A percentile compares a stretch with the other conserved stretches of the same genome.
Conservation (phyloP, 2,888 invertebrate species). For the Drosophila fulvimacula region DNA sequence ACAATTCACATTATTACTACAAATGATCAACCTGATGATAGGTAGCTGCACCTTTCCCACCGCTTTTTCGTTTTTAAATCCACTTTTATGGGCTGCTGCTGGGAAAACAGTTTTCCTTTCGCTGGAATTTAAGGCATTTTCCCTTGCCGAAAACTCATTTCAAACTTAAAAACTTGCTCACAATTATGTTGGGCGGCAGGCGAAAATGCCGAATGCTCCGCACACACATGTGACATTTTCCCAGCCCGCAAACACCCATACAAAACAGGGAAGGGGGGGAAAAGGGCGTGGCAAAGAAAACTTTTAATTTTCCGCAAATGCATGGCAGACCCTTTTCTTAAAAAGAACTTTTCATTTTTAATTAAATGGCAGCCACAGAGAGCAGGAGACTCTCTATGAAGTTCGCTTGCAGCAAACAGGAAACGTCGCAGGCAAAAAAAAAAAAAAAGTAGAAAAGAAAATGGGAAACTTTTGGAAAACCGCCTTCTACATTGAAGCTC, state of each 20-base stretch:
- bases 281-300: slow-evolving; percentile 49
- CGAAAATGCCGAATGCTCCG: slow-evolving; percentile 44
- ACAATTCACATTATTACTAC: slow-evolving; percentile 31
- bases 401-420: slow-evolving; percentile 41
- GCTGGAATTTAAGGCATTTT: slow-evolving; percentile 23
- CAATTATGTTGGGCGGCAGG: slow-evolving; percentile 37
- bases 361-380: slow-evolving; percentile 69
- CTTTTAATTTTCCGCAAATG: slow-evolving; percentile 76
- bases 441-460: not conserved
- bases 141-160: slow-evolving; percentile 43
- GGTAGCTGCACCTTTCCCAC: not conserved
- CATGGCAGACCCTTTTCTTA: slow-evolving; percentile 66
- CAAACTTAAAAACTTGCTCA: slow-evolving; percentile 53
- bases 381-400: not conserved
- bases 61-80: not conserved
- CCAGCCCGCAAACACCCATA: slow-evolving; percentile 11
- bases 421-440: slow-evolving; percentile 47
- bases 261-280: slow-evolving; percentile 16
- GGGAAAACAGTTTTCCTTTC: not conserved
- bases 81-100: slow-evolving; percentile 5
- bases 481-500: slow-evolving; percentile 71
- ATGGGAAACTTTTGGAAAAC: slow-evolving; percentile 35
- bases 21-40: slow-evolving; percentile 23
- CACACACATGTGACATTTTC: slow-evolving; percentile 63
- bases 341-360: slow-evolving; percentile 77